phyloP scores from a whole-genome alignment of 2,113 vertebrate species.

The Catharus bicknelli region DNA sequence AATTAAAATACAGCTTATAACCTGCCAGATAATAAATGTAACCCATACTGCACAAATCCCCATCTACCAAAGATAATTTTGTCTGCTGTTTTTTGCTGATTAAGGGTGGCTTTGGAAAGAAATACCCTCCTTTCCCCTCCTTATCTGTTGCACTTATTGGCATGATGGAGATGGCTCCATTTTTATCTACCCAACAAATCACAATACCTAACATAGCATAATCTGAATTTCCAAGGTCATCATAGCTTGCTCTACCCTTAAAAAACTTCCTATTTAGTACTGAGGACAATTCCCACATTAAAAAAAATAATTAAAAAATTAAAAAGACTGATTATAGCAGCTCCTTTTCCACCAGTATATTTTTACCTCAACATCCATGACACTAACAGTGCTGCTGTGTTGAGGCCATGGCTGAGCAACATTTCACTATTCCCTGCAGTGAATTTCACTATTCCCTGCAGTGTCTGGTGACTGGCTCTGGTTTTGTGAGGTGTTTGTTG shows the following conservation, averaged over 20 bases:
- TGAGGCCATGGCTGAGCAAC: neutral
- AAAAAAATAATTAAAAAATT: neutral
- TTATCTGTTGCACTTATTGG: slow-evolving; percentile 24
- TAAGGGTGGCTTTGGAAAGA: slow-evolving; percentile 24
- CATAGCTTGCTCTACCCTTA: neutral
- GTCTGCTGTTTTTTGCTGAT: slow-evolving; percentile 51
- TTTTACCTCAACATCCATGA: accelerated
- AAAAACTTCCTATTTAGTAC: neutral
- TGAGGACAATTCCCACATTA: neutral
- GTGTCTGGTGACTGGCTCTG: neutral
- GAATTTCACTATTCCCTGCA: neutral
- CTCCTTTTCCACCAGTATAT: neutral
- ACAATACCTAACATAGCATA: neutral
- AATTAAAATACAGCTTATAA: slow-evolving; percentile 58
- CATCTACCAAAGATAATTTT: slow-evolving; percentile 43
- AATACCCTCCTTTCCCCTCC: neutral
- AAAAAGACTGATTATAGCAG: neutral
- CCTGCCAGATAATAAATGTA: slow-evolving; percentile 42
- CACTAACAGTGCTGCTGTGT: neutral
- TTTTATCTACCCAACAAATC: slow-evolving; percentile 7
- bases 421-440: neutral
- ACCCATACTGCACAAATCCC: slow-evolving; percentile 41
- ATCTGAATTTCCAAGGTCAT: slow-evolving; percentile 1
- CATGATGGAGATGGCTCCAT: slow-evolving; percentile 3
- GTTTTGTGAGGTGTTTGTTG: neutral